Percentiles rank a stretch among this genome's conserved stretches.
These are phyloP conservation scores for Branchellion lobata DNA, from an alignment of 2,888 invertebrate species.

Conservation along the genomic window DNA sequence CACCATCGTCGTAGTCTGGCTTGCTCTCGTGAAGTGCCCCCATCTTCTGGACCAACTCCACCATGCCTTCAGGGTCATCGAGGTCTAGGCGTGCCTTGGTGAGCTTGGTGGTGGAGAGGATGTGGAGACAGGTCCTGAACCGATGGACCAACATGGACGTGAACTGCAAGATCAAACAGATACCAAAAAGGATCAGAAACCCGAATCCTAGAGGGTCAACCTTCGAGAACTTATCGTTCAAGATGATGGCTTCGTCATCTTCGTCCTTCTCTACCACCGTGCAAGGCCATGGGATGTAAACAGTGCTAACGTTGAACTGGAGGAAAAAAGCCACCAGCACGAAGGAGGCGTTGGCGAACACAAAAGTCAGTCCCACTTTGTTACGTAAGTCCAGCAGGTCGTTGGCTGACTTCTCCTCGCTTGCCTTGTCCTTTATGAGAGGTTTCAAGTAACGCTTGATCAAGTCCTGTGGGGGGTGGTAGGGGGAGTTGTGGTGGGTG, in stretches of 20 bases:
- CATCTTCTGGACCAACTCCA: constrained; percentile 34
- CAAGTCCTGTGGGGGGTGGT: constrained; percentile 69
- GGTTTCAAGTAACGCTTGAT: constrained; percentile 87
- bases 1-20: not conserved
- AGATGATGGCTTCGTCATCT: not conserved
- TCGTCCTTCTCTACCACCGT: constrained; percentile 11
- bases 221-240: constrained; percentile 32
- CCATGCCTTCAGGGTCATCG: constrained; percentile 20
- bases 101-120: constrained; percentile 55
- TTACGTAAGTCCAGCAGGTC: constrained; percentile 85
- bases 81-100: constrained; percentile 22
- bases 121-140: constrained; percentile 58
- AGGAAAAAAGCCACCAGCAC: constrained; percentile 73
- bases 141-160: constrained; percentile 59
- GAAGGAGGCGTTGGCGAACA: constrained; percentile 96
- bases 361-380: constrained; percentile 73
- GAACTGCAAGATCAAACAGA: constrained; percentile 57
- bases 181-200: constrained; percentile 56
- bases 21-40: constrained; percentile 19
- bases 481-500: not conserved
- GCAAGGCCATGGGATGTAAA: constrained; percentile 50
- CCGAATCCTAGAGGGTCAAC: constrained; percentile 49
- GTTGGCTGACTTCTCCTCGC: constrained; percentile 54
- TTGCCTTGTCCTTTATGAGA: constrained; percentile 79
- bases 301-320: constrained; percentile 49